Evolutionary conservation across 2,888 invertebrate species (phyloP).

Genomic region (Phyto melanocephala): DNA sequence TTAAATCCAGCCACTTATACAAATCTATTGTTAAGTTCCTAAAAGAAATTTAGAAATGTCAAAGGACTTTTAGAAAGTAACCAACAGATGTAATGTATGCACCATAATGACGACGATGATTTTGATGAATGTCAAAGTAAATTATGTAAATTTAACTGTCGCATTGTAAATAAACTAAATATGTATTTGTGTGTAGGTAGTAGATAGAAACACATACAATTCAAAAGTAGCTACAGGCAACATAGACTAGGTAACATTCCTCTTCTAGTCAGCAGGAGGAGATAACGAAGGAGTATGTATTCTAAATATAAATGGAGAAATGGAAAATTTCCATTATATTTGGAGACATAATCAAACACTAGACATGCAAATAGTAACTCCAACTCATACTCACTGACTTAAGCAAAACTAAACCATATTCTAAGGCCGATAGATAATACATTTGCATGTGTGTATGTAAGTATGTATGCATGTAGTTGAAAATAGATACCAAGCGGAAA

Average conservation of each 20-base stretch:
- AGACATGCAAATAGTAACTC: conserved; percentile 41
- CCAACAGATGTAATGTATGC: neutral
- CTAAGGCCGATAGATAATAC: neutral
- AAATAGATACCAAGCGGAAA: conserved; percentile 15
- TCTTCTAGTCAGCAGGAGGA: neutral
- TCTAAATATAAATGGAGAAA: neutral
- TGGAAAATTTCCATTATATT: conserved; percentile 42
- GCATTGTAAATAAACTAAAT: conserved; percentile 19
- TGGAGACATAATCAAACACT: conserved; percentile 62
- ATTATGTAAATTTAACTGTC: conserved; percentile 50
- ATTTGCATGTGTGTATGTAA: too few relatives aligned
- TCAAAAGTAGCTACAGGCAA: neutral
- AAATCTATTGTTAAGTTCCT: conserved; percentile 12
- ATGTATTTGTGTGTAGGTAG: too few relatives aligned
- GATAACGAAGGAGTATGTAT: neutral
- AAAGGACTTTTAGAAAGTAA: conserved; percentile 28
- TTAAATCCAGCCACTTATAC: neutral
- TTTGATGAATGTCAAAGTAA: conserved; percentile 52
- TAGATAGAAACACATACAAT: neutral
- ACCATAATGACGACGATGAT: neutral
- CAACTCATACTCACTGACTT: neutral
- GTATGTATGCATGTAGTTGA: too few relatives aligned
- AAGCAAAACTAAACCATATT: neutral
- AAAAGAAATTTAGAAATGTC: conserved; percentile 42
- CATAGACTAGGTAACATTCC: too few relatives aligned